Percentiles rank a stretch among this genome's conserved stretches.
Conservation (phyloP, 2,797 vertebrate genomes). For the Cynopterus sphinx region DNA sequence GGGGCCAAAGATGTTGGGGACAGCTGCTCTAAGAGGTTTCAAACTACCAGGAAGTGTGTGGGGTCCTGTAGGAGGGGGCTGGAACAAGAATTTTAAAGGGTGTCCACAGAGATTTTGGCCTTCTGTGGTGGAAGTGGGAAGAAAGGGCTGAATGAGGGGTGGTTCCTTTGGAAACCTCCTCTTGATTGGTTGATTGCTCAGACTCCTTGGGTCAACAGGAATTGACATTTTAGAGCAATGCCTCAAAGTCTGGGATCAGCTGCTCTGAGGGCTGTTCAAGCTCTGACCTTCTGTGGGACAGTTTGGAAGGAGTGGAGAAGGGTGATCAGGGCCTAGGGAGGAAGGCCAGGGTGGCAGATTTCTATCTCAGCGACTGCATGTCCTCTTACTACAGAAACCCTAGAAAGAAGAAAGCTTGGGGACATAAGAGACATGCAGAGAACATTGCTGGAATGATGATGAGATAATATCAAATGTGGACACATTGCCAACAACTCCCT, state of each 20-base stretch:
- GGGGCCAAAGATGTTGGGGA: too few relatives aligned
- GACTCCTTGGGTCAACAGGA: not conserved
- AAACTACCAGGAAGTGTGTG: not conserved
- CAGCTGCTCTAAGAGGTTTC: too few relatives aligned
- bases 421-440: not conserved
- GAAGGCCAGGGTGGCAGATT: not conserved
- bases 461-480: not conserved
- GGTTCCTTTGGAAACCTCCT: not conserved
- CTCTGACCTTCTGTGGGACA: not conserved
- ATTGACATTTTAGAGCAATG: too few relatives aligned
- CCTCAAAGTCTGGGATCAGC: accelerated
- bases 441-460: not conserved
- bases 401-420: not conserved
- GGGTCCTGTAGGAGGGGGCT: not conserved
- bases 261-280: accelerated
- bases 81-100: accelerated
- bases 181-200: not conserved
- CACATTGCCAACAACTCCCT: not conserved
- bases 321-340: not conserved
- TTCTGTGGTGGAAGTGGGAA: not conserved
- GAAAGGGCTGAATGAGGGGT: accelerated
- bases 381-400: not conserved
- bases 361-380: accelerated
- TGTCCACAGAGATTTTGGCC: accelerated
- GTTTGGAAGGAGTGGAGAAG: not conserved